Percentiles rank a stretch among this genome's conserved stretches.
Conservation (phyloP, 2,888 invertebrate genomes). For the Lordiphosa fenestrarum region DNA sequence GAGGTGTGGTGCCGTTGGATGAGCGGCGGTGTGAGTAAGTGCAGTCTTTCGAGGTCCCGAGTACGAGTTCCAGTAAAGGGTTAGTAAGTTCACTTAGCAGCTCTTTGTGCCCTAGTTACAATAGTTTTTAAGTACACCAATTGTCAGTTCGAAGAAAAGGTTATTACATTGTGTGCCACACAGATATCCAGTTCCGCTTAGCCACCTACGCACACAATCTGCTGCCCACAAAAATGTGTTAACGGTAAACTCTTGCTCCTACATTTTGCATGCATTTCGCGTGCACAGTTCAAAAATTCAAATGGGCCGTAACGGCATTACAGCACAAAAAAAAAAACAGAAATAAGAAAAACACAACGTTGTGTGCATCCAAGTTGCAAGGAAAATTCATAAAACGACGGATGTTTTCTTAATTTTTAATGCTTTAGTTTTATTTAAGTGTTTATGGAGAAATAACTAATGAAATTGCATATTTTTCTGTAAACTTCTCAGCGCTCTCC, state of each 20-base stretch:
- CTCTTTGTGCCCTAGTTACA: too few relatives aligned
- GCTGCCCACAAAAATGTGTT: constrained; percentile 52
- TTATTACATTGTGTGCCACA: constrained; percentile 4
- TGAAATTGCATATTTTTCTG: constrained; percentile 65
- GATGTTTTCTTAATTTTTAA: constrained; percentile 55
- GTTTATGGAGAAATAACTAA: constrained; percentile 73
- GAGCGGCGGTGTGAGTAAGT: too few relatives aligned
- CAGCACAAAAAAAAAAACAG: constrained; percentile 53
- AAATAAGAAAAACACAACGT: constrained; percentile 6
- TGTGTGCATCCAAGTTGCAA: constrained; percentile 46
- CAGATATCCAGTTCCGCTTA: constrained; percentile 12
- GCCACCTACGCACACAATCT: constrained; percentile 37
- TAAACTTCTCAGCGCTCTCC: constrained; percentile 26
- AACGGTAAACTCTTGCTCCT: constrained; percentile 66
- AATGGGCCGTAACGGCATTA: constrained; percentile 76
- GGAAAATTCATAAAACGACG: constrained; percentile 58
- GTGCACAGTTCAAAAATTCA: constrained; percentile 70
- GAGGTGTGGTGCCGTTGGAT: too few relatives aligned
- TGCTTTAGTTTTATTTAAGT: constrained; percentile 71
- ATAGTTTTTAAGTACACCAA: too few relatives aligned
- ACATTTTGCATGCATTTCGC: constrained; percentile 65
- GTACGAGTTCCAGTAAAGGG: too few relatives aligned
- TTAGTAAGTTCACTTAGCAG: too few relatives aligned
- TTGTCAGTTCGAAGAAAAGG: too few relatives aligned
- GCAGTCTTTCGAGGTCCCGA: too few relatives aligned